These are phyloP conservation scores for Lepidurus apus DNA, from an alignment of 1,140 invertebrate species.

Conservation along the genomic window DNA sequence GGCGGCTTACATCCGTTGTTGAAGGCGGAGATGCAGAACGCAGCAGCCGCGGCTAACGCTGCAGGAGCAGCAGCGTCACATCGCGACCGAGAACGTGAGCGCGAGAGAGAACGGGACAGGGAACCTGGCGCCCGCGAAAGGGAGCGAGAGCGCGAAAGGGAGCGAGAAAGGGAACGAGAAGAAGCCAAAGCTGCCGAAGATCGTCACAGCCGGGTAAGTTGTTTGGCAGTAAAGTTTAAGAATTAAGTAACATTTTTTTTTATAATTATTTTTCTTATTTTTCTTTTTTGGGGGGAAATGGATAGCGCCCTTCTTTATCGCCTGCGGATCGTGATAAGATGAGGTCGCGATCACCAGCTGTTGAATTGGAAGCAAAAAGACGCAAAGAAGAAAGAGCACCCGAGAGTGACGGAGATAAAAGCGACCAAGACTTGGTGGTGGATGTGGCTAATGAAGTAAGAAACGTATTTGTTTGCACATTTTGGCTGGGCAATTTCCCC, in stretches of 20 bases:
- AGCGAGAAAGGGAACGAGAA: conserved; percentile 30
- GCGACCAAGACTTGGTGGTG: conserved; percentile 77
- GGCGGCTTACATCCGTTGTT: conserved; percentile 38
- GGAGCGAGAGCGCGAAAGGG: conserved; percentile 29
- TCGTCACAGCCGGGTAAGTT: conserved; percentile 22
- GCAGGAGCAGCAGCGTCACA: conserved; percentile 32
- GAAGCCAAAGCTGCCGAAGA: conserved; percentile 27
- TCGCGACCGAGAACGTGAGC: conserved; percentile 31
- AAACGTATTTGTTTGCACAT: not conserved
- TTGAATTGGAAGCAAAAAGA: conserved; percentile 29
- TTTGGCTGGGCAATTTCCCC: not conserved
- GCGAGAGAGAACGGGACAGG: conserved; percentile 30
- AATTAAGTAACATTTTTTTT: not conserved
- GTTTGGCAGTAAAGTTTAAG: not conserved
- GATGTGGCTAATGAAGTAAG: conserved; percentile 80
- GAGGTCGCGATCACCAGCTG: conserved; percentile 27
- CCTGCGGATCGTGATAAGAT: conserved; percentile 29
- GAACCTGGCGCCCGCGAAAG: conserved; percentile 27
- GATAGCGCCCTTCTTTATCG: conserved; percentile 6
- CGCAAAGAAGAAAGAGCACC: conserved; percentile 32
- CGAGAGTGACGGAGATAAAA: conserved; percentile 93
- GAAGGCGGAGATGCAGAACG: conserved; percentile 27
- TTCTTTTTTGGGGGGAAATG: not conserved
- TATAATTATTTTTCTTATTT: not conserved
- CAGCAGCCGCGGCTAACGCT: conserved; percentile 33